A percentile compares a stretch with the other conserved stretches of the same genome.
Conservation (phyloP, 2,888 invertebrate genomes). For the Nomada hirtipes region DNA sequence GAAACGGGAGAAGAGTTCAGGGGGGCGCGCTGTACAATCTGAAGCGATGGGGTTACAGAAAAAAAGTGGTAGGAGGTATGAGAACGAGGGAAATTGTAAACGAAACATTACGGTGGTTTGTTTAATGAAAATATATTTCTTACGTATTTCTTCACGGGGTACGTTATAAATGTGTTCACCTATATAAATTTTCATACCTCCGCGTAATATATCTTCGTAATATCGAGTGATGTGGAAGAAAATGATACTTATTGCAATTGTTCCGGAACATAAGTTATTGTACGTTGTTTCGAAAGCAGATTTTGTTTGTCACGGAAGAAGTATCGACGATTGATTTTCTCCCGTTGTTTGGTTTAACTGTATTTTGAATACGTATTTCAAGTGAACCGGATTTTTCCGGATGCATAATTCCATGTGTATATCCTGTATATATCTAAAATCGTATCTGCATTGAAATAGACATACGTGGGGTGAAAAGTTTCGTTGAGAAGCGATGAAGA, state of each 20-base stretch:
- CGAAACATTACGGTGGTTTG: neutral
- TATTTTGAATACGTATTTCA: neutral
- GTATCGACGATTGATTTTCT: neutral
- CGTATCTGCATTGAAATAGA: neutral
- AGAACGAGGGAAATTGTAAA: neutral
- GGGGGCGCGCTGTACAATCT: neutral
- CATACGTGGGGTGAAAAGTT: too few species aligned
- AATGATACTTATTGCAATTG: neutral
- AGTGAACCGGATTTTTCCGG: neutral
- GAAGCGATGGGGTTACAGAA: neutral
- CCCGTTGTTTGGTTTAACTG: neutral
- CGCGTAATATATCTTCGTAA: too few species aligned
- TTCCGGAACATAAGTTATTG: conserved; percentile 7
- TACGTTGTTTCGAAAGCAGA: neutral
- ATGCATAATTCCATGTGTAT: too few species aligned
- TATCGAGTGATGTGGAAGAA: too few species aligned
- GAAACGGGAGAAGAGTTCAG: neutral
- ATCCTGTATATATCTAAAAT: neutral
- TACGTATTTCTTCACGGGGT: too few species aligned
- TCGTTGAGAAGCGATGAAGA: too few species aligned
- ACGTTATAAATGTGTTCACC: too few species aligned
- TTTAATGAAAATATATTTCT: neutral
- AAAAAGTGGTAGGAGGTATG: neutral
- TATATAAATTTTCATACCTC: too few species aligned
- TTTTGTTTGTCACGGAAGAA: conserved; percentile 3